Conservation (phyloP, 2,888 invertebrate species). For the Epinotia brunnichana region DNA sequence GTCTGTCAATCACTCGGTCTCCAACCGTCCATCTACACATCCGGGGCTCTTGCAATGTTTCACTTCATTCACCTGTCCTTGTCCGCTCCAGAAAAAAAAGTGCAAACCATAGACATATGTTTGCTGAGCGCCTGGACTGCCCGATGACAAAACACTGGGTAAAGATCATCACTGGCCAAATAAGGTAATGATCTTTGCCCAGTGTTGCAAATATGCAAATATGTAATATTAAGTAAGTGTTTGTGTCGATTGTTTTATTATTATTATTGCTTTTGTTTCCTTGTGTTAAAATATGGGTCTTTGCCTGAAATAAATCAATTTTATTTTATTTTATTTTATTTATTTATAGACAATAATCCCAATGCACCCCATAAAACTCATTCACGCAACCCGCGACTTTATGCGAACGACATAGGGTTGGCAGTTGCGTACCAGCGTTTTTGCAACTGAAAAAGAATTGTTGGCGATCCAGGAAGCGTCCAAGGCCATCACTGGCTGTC, state of each 20-base stretch:
- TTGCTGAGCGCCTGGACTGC: no score
- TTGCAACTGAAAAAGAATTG: conserved; percentile 31
- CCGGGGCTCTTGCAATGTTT: conserved; percentile 33
- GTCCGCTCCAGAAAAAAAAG: conserved; percentile 37
- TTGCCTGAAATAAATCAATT: no score
- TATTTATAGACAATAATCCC: background rate
- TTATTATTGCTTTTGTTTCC: no score
- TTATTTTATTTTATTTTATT: no score
- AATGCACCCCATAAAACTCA: conserved; percentile 9
- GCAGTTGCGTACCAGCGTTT: background rate
- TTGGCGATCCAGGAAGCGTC: conserved; percentile 51
- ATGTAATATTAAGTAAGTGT: no score
- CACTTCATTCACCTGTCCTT: conserved; percentile 43
- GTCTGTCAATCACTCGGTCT: conserved; percentile 2
- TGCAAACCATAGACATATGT: conserved; percentile 36
- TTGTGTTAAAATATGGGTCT: no score
- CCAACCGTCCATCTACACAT: conserved; percentile 23
- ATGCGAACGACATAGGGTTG: background rate
- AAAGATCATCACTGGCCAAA: no score
- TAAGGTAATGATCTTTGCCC: no score
- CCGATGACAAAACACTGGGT: no score
- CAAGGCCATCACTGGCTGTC: conserved; percentile 55
- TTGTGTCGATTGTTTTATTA: no score
- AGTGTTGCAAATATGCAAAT: no score
- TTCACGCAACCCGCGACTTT: conserved; percentile 27